Base-by-base conservation (phyloP, 2,888 invertebrate species). In the Ethmia dodecea region DNA sequence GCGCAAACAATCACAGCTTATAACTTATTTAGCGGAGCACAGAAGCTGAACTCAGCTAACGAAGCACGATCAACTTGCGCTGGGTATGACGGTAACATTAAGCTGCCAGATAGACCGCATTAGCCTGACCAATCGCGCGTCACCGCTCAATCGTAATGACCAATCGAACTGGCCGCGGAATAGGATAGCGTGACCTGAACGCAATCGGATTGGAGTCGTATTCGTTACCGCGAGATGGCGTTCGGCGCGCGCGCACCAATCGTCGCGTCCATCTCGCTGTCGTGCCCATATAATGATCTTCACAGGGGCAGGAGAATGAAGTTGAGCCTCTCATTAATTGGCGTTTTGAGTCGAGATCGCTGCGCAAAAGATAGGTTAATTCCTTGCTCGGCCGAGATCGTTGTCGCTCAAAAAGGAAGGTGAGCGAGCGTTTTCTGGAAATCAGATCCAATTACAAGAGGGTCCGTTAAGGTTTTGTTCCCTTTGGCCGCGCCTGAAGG, bases 261-360 rank as follows among this genome's bases (percentile, higher is more conserved):
- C 84, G 78, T 72, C 78, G 76, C 81, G 78, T 80, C 78, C 84
- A 84, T 84, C 86, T 76, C 75, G 67, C 81, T 84, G 86, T 86
- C 84, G 83, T 84, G 86, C 84, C 72, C 84, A 80, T 84, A 84
- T 84, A 86, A 86, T 86, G 84, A 86, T 86, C 86, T 84, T 83
- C 84, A 83, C 83, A 83, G 80, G 80, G 76, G 67, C 79, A 78
- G 70, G 74, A 83, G 84, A 86, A 86, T 86, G 86, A 86, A 86
- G 84, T 86, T 86, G 86, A 86, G 84, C 75, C 79, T 75, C 84
- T 83, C 84, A 84, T 86, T 84, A 86, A 84, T 84, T 84, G 84
- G 86, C 83, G 78, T 84, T 86, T 86, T 86, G 84, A 84, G 81
- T 60, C 72, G 83, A 86, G 86, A 86, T 86, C 84, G 83, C 66